A percentile compares a stretch with the other conserved stretches of the same genome.
Evolutionary conservation across 1,140 invertebrate genomes (phyloP).

Genomic region (Drosophila pseudoobscura): DNA sequence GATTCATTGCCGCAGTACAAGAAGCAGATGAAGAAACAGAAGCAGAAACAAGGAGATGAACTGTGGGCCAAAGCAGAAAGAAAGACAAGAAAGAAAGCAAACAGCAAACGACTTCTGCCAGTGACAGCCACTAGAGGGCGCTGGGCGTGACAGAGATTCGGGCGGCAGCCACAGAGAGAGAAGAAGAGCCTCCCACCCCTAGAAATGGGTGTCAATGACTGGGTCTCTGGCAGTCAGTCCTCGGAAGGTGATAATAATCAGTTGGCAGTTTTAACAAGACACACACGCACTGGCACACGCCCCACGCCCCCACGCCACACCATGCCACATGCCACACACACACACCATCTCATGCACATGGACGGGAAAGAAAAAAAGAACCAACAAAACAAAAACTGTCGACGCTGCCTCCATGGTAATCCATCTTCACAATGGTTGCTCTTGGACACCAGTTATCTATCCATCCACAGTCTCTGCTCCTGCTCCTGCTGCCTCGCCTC

Average conservation of each 20-base stretch:
- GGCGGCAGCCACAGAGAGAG: not conserved
- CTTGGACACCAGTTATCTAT: slow-evolving; percentile 51
- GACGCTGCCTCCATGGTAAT: slow-evolving; percentile 64
- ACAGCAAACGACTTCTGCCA: slow-evolving; percentile 55
- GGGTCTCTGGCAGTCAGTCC: slow-evolving; percentile 35
- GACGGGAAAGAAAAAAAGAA: slow-evolving; percentile 31
- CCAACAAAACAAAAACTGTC: slow-evolving; percentile 36
- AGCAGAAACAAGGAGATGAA: slow-evolving; percentile 6
- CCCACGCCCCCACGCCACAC: not conserved
- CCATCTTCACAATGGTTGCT: slow-evolving; percentile 78
- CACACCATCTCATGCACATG: slow-evolving; percentile 4
- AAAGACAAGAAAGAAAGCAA: slow-evolving; percentile 19
- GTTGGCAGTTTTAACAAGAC: slow-evolving; percentile 76
- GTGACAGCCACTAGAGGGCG: slow-evolving; percentile 40
- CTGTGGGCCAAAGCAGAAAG: slow-evolving; percentile 7
- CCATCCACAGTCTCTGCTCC: not conserved
- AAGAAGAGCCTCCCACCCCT: not conserved
- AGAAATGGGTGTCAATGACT: slow-evolving; percentile 70
- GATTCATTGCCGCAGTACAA: slow-evolving; percentile 61
- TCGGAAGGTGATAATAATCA: slow-evolving; percentile 77
- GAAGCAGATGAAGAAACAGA: slow-evolving; percentile 2
- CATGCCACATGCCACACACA: slow-evolving; percentile 1
- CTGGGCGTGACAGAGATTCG: slow-evolving; percentile 40
- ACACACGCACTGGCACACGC: slow-evolving; percentile 33
- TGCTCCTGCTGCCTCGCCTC: not conserved